A percentile compares a stretch with the other conserved stretches of the same genome.
These are phyloP conservation scores for Anthopleura xanthogrammica DNA, from an alignment of 92 coral and sea anemone species.

Conservation along the genomic window DNA sequence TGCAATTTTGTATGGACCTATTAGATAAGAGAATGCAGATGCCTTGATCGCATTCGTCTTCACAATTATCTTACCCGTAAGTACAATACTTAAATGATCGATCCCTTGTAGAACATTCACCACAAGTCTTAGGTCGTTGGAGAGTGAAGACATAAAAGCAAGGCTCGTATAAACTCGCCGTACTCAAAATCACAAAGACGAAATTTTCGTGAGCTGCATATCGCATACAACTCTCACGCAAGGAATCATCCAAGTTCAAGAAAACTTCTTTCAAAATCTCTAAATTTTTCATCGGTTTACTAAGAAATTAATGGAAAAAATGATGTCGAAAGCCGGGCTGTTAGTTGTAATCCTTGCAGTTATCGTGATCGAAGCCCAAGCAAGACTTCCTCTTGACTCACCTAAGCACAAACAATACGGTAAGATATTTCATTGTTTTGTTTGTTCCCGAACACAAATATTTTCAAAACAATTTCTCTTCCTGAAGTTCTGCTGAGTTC, in stretches of 20 bases:
- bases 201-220: neutral
- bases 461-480: neutral
- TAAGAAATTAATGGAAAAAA: neutral
- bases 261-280: no score
- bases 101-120: neutral
- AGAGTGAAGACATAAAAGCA: neutral
- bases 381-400: neutral
- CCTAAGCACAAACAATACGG: neutral
- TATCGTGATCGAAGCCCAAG: neutral
- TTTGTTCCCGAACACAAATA: neutral
- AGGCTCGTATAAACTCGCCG: no score
- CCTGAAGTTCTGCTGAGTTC: neutral
- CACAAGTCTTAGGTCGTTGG: neutral
- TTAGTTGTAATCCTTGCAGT: neutral
- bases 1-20: neutral
- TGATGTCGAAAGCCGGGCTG: neutral
- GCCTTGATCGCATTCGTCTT: neutral
- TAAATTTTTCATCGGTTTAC: neutral
- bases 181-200: neutral
- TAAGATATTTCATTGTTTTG: neutral
- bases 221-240: neutral
- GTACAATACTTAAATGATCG: neutral
- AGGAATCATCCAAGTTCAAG: neutral
- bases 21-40: neutral
- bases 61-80: neutral